Conservation (phyloP, 2,888 invertebrate species). For the Autographa pulchrina region DNA sequence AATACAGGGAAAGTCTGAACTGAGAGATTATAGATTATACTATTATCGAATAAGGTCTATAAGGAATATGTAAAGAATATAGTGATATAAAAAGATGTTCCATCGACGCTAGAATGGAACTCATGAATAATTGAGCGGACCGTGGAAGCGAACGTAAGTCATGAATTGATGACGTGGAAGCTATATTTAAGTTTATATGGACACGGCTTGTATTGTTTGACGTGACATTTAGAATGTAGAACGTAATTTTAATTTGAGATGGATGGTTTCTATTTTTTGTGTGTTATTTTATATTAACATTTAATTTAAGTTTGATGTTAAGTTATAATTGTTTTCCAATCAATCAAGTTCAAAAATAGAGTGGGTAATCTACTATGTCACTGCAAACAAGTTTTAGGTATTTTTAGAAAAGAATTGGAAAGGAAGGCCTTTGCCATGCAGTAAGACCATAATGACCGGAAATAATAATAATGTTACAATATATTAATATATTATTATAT, state of each 20-base stretch:
- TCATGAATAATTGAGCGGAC: conserved; percentile 68
- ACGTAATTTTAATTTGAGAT: background rate
- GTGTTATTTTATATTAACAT: too few relatives aligned
- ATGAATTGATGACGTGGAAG: conserved; percentile 54
- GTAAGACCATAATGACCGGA: too few relatives aligned
- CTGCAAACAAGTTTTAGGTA: too few relatives aligned
- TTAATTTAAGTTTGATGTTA: too few relatives aligned
- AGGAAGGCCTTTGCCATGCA: too few relatives aligned
- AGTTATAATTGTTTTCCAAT: too few relatives aligned
- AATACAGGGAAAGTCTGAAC: conserved; percentile 14
- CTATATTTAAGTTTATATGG: conserved; percentile 28
- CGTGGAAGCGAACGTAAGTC: conserved; percentile 57
- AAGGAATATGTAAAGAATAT: conserved; percentile 56
- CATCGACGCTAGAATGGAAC: conserved; percentile 54
- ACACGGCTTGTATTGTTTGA: conserved; percentile 28
- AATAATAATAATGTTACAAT: too few relatives aligned
- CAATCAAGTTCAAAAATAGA: too few relatives aligned
- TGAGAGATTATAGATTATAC: conserved; percentile 29
- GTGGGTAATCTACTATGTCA: too few relatives aligned
- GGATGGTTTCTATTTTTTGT: too few relatives aligned
- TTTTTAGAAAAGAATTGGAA: too few relatives aligned
- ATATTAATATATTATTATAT: too few relatives aligned
- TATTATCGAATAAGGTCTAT: conserved; percentile 47
- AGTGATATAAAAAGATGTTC: conserved; percentile 62
- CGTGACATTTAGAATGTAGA: background rate